These are phyloP conservation scores for Cerastis rubricosa DNA, from an alignment of 2,888 invertebrate species.

Conservation along the genomic window DNA sequence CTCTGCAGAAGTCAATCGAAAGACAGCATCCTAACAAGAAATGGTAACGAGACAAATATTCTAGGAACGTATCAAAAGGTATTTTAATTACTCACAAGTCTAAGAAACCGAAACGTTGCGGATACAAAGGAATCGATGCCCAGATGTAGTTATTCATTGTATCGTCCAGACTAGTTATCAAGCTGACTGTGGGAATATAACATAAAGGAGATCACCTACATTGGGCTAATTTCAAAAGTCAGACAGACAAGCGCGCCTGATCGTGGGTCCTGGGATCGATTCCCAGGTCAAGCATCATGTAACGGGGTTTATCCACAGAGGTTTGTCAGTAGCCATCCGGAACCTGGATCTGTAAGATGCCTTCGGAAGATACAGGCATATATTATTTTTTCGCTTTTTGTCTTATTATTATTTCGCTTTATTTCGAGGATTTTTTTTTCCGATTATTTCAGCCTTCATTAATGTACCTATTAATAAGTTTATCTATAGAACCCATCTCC, in stretches of 20 bases:
- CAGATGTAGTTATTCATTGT: not conserved
- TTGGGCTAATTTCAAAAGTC: too few relatives aligned
- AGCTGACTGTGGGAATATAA: not conserved
- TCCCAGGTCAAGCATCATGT: not conserved
- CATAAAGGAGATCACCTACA: too few relatives aligned
- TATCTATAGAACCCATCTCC: not conserved
- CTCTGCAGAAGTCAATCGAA: not conserved
- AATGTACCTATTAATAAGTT: constrained; percentile 16
- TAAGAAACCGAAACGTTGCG: not conserved
- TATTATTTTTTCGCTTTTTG: not conserved
- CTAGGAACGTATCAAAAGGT: not conserved
- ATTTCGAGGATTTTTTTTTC: not conserved
- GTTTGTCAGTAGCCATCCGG: not conserved
- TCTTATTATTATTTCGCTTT: not conserved
- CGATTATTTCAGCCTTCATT: not conserved
- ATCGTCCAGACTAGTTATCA: not conserved
- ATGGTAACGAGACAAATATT: not conserved
- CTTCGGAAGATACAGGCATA: not conserved
- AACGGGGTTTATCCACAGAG: not conserved
- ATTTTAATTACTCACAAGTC: constrained; percentile 12
- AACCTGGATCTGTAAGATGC: not conserved
- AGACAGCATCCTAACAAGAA: not conserved
- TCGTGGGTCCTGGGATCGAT: not conserved
- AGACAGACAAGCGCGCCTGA: not conserved
- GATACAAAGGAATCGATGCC: not conserved